These are phyloP conservation scores for Tethea ocularis DNA, from an alignment of 2,888 invertebrate species.

Conservation along the genomic window DNA sequence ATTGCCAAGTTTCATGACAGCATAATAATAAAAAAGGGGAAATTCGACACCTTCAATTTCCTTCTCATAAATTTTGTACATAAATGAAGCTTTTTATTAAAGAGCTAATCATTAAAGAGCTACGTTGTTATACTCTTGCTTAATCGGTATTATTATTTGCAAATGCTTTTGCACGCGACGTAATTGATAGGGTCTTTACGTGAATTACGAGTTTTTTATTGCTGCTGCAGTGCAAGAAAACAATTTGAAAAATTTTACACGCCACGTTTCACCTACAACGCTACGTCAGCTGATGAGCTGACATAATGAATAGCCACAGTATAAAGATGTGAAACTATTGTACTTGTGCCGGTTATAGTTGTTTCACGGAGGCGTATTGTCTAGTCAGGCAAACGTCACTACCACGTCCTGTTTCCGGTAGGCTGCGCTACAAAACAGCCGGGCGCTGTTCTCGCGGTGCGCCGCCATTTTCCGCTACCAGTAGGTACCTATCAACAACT, in stretches of 20 bases:
- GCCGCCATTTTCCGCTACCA: conserved; percentile 14
- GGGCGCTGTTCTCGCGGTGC: conserved; percentile 29
- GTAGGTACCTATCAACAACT: background rate
- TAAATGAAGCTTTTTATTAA: too few relatives aligned
- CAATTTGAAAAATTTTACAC: background rate
- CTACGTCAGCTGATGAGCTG: conserved; percentile 3
- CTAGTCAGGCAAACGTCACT: conserved; percentile 57
- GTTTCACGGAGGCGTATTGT: conserved; percentile 47
- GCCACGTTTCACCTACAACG: background rate
- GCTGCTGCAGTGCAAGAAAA: too few relatives aligned
- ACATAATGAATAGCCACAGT: conserved; percentile 30
- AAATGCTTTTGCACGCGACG: too few relatives aligned
- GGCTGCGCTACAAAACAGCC: conserved; percentile 47
- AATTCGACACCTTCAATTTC: too few relatives aligned
- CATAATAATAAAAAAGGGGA: too few relatives aligned
- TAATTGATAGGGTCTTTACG: too few relatives aligned
- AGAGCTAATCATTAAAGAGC: too few relatives aligned
- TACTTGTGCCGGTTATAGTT: conserved; percentile 41
- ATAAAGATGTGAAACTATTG: conserved; percentile 47
- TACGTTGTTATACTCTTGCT: too few relatives aligned
- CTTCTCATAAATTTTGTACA: too few relatives aligned
- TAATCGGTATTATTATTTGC: too few relatives aligned
- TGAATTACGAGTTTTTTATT: too few relatives aligned
- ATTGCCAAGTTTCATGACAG: too few relatives aligned
- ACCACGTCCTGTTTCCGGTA: conserved; percentile 61